Evolutionary conservation across 2,888 invertebrate species (phyloP).

Genomic region (Synergus gifuensis): DNA sequence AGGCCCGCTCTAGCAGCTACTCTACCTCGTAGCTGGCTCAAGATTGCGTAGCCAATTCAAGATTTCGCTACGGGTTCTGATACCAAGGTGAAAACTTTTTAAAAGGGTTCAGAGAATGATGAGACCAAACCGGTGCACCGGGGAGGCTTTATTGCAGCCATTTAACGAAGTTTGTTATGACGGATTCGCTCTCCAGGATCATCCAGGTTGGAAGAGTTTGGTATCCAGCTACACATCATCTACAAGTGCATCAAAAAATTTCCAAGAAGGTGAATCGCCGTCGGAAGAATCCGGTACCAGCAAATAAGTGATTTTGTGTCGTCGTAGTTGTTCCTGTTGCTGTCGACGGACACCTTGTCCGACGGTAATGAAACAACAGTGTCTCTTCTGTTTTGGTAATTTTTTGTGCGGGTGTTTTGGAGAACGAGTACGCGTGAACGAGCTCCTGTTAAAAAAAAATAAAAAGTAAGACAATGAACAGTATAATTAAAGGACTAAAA

Average conservation of each 20-base stretch:
- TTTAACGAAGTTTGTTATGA: constrained; percentile 44
- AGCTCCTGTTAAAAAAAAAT: constrained; percentile 19
- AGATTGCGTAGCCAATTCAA: constrained; percentile 33
- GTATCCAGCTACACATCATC: too few relatives aligned
- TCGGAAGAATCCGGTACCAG: constrained; percentile 8
- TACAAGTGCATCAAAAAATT: too few relatives aligned
- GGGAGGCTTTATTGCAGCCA: constrained; percentile 66
- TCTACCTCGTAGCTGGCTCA: constrained; percentile 71
- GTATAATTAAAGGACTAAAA: constrained; percentile 47
- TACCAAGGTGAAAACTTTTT: not conserved
- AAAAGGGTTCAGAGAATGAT: constrained; percentile 57
- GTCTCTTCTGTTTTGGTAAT: not conserved
- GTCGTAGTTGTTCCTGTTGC: constrained; percentile 29
- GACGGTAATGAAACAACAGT: not conserved
- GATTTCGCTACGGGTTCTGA: constrained; percentile 47
- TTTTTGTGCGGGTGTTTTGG: not conserved
- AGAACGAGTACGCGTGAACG: not conserved
- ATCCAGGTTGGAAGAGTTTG: not conserved
- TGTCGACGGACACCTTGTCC: constrained; percentile 14
- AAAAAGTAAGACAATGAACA: not conserved
- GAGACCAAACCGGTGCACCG: constrained; percentile 67
- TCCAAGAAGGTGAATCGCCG: constrained; percentile 28
- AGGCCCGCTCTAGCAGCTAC: constrained; percentile 73
- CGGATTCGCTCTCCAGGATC: not conserved
- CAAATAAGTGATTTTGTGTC: constrained; percentile 1